These are phyloP conservation scores for Esox niger DNA, from an alignment of 2,113 vertebrate species.

Conservation along the genomic window DNA sequence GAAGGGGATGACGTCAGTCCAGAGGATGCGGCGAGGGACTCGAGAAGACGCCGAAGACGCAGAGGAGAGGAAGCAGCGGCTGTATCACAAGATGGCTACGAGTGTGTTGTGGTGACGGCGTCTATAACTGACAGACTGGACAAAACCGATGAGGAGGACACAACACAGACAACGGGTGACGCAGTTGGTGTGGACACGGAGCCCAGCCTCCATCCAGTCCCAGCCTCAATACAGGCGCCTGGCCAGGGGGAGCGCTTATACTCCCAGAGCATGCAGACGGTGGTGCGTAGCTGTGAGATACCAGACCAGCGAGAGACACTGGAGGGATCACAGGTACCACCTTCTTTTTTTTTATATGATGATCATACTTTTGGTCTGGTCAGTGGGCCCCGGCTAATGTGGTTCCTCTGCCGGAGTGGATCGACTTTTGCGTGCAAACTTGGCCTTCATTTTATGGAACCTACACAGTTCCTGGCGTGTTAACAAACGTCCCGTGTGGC, in stretches of 20 bases:
- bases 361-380: no score
- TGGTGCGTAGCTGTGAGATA: conserved; percentile 76
- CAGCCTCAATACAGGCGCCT: conserved; percentile 50
- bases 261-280: conserved; percentile 74
- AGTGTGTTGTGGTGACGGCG: conserved; percentile 48
- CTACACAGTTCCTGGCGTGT: no score
- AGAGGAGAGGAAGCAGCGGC: conserved; percentile 21
- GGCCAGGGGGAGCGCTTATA: conserved; percentile 71
- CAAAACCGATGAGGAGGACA: conserved; percentile 38
- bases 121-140: conserved; percentile 48
- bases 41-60: conserved; percentile 18
- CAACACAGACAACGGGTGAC: neutral
- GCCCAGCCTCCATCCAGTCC: conserved; percentile 28
- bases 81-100: conserved; percentile 35
- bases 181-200: conserved; percentile 12
- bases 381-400: no score
- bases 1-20: conserved; percentile 8
- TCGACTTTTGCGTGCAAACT: no score
- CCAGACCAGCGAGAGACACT: conserved; percentile 71
- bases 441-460: no score
- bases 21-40: conserved; percentile 42
- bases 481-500: no score
- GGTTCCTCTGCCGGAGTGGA: no score
- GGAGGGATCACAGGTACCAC: conserved; percentile 83
- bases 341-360: no score